Evolutionary conservation across 2,113 vertebrate genomes (phyloP).

Genomic region (Diphyllodes magnificus): DNA sequence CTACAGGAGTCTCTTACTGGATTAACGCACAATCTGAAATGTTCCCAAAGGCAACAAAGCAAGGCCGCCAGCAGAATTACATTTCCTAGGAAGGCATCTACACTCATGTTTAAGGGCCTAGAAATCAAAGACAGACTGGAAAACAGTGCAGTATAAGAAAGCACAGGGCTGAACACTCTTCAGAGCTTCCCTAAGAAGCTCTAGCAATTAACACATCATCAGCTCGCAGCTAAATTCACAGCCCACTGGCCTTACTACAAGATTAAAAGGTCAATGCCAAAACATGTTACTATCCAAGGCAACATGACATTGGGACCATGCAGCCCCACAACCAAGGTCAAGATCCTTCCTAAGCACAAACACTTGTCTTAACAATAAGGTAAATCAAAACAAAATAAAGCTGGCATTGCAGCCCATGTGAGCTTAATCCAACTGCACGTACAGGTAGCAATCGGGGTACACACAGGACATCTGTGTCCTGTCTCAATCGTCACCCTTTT

Average conservation of each 20-base stretch:
- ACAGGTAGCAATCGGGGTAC: neutral
- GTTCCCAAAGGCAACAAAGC: neutral
- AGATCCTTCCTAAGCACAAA: neutral
- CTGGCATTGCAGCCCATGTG: neutral
- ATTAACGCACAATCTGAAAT: neutral
- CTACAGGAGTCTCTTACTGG: rapidly evolving
- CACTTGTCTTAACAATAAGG: neutral
- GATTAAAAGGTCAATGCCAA: constrained; percentile 14
- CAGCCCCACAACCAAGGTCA: neutral
- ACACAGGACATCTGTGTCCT: neutral
- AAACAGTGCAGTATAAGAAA: neutral
- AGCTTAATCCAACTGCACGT: neutral
- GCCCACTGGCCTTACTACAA: neutral
- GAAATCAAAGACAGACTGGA: neutral
- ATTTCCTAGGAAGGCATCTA: neutral
- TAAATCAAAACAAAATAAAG: neutral
- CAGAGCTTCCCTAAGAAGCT: neutral
- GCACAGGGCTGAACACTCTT: neutral
- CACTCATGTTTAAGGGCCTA: neutral
- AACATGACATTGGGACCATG: neutral
- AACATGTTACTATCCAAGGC: neutral
- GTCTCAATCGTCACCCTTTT: neutral
- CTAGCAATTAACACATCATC: neutral
- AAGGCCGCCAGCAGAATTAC: neutral
- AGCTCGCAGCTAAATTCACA: neutral